Evolutionary conservation across 2,888 invertebrate species (phyloP).

Genomic region (Athrips mouffetella): DNA sequence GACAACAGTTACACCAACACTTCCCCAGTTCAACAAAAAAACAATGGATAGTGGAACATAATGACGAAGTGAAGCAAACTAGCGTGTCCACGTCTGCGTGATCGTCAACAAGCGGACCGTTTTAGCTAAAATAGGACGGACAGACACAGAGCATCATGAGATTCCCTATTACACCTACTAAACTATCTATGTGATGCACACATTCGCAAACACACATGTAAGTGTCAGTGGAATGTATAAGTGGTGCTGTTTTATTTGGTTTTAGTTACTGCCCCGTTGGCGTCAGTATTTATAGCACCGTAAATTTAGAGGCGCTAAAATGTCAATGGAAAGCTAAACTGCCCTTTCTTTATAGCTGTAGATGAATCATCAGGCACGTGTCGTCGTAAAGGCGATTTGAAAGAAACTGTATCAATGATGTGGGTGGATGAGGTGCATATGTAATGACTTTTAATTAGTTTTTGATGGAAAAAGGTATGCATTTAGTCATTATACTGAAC

Average conservation of each 20-base stretch:
- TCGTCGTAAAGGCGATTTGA: not conserved
- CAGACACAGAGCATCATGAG: not conserved
- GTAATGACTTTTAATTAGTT: no score
- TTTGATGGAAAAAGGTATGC: no score
- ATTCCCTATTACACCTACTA: not conserved
- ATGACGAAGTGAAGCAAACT: slow-evolving; percentile 35
- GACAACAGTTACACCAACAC: slow-evolving; percentile 1
- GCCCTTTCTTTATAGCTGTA: slow-evolving; percentile 3
- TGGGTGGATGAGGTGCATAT: not conserved
- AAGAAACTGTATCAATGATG: not conserved
- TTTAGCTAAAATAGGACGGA: not conserved
- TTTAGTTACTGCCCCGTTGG: slow-evolving; percentile 51
- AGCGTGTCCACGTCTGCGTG: slow-evolving; percentile 34
- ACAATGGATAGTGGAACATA: slow-evolving; percentile 26
- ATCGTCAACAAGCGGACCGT: slow-evolving; percentile 5
- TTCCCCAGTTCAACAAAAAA: slow-evolving; percentile 4
- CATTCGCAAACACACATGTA: not conserved
- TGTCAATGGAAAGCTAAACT: slow-evolving; percentile 11
- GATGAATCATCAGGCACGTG: slow-evolving; percentile 3
- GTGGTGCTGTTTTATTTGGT: slow-evolving; percentile 27
- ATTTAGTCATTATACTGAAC: no score
- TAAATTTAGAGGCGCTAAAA: slow-evolving; percentile 34
- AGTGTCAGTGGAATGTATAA: not conserved
- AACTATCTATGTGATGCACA: not conserved
- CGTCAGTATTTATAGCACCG: slow-evolving; percentile 52